A percentile compares a stretch with the other conserved stretches of the same genome.
Evolutionary conservation across 2,888 invertebrate species (phyloP).

Genomic region (Acleris holmiana): DNA sequence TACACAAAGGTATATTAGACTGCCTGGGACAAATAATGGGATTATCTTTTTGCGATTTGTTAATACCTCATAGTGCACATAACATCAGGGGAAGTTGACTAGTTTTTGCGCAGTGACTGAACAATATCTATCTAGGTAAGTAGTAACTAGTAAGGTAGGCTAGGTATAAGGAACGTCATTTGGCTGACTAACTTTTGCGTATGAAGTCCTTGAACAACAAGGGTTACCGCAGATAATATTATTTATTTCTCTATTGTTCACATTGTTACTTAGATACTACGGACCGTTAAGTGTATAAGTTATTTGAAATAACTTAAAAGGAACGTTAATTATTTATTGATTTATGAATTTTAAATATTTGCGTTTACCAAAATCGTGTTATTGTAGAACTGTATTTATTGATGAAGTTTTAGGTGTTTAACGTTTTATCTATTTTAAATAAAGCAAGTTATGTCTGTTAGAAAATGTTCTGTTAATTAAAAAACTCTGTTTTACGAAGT

Average conservation of each 20-base stretch:
- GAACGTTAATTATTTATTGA: not conserved
- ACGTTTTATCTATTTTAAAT: not conserved
- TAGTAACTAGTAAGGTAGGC: too few species aligned
- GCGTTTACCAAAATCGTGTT: not conserved
- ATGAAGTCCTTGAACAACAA: constrained; percentile 23
- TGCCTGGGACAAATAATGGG: constrained; percentile 9
- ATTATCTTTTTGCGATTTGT: constrained; percentile 7
- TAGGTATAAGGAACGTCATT: constrained; percentile 7
- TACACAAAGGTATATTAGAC: constrained; percentile 18
- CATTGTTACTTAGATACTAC: constrained; percentile 38
- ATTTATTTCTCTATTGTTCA: constrained; percentile 45
- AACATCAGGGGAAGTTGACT: constrained; percentile 39
- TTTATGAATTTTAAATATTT: constrained; percentile 2
- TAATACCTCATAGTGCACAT: constrained; percentile 12
- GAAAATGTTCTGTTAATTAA: constrained; percentile 10
- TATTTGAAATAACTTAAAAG: constrained; percentile 4
- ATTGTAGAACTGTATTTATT: not conserved
- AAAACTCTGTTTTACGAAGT: constrained; percentile 7
- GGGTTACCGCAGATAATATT: constrained; percentile 40
- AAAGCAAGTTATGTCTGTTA: not conserved
- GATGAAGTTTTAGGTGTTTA: not conserved
- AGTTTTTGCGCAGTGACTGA: constrained; percentile 48
- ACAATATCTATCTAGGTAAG: constrained; percentile 49
- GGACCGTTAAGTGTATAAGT: not conserved
- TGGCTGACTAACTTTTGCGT: constrained; percentile 38